Evolutionary conservation across 2,113 vertebrate genomes (phyloP), one percentile per base, ranked within the genome.

Genomic region (Oenanthe melanoleuca): DNA sequence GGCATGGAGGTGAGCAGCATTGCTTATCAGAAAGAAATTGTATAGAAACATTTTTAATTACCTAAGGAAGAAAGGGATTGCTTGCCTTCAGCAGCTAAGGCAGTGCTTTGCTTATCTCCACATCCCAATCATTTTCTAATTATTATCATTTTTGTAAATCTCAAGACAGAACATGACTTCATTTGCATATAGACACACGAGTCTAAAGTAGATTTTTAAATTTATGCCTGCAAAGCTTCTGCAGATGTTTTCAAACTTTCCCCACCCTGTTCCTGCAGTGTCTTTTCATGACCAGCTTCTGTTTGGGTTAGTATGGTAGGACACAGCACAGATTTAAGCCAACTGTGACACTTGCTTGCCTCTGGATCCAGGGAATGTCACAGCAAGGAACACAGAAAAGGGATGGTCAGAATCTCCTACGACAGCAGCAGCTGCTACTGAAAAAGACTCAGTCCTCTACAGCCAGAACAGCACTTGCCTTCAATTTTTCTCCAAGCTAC

Each of bases 341-440:
- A 65, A 34, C 34, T 55, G 52, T 90, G 67, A 59, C 82, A 85
- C 37, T 75, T 56, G 65, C 81, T 75, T 87, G 80, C 49, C 66
- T 95, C 67, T 61, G 81, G 69, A 90, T 89, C 61, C 75, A 69
- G 61, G 42, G 77, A 34, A 94, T 86, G 84, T 70, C 96, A 85
- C 80, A 91, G 93, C 25, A 80, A 74, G 88, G 74, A 88, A 50
- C 37, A 75, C 40, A 45, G 71, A 57, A 78, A 93, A 72, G 72
- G 71, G 53, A 89, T 9, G 5, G 80, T 78, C 88, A 86, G 61
- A 55, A 52, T 56, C 29, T 75, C 83, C 52, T 53, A 64, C 6
- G 57, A 93, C 93, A 95, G 93, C 78, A 96, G 93, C 93, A 96
- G 94, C 73, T 95, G 94, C 82, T 96, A 69, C 83, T 71, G 92